Base-by-base conservation (phyloP, 1,140 invertebrate species). In the Papilio helenus region DNA sequence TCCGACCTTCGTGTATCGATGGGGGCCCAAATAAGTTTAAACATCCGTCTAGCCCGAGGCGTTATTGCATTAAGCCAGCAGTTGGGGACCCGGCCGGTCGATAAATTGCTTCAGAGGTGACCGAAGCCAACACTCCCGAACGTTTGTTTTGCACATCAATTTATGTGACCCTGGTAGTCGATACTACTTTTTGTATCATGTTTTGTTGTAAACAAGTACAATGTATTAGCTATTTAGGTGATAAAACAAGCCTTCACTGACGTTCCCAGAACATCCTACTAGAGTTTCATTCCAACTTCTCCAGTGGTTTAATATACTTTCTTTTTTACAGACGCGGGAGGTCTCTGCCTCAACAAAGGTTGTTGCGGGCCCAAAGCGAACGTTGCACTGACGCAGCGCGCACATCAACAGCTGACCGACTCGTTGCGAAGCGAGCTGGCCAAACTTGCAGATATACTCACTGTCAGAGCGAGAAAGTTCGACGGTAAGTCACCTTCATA, bases 381-480 rank as follows among this genome's bases (percentile, higher is more conserved):
- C 34, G 55, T n/a, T 0, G 76, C 76, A 9, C 55, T 77, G 10
- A 77, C 76, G 39, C 55, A 77, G 58, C 29, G 82, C 16, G 86
- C 93, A 0, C 82, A 88, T 16, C 42, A 81, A 49, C 83, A 83
- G 34, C 88, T 95, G 44, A 89, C 84, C 23, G 83, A 82, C 3
- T 80, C 89, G 23, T 84, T 93, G 61, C 89, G 89, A 20, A 89
- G 85, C 68, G 93, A 95, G 73, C 91, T 94, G 20, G 88, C 78
- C 83, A 94, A 92, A 79, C 85, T 95, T 44, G 88, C 93, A 0
- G 89, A 92, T 12, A 88, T 90, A 55, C 84, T 95, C 71, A 82
- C 87, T 10, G 89, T 88, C 72, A 89, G 91, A 68, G 93, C 94
- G n/a, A 94, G 88, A 79, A 87, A 88, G 26, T 94, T 95, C 82